These are phyloP conservation scores for Oscarella lobularis DNA, from an alignment of 37 sponge, comb jelly and placozoan species.

Conservation along the genomic window DNA sequence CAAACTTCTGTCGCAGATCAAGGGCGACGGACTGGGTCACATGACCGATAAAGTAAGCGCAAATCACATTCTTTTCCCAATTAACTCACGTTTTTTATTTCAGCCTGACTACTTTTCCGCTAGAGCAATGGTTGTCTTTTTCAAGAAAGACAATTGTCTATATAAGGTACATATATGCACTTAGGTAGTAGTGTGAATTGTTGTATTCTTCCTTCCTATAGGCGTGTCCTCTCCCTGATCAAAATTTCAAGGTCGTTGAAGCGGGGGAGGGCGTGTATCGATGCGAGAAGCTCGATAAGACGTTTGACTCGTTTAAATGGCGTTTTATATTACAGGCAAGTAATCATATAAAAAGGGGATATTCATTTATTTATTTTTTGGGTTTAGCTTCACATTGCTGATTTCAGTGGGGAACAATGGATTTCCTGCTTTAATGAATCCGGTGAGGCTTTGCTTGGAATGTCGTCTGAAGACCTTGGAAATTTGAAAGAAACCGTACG, in stretches of 20 bases:
- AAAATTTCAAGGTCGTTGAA: conserved; percentile 83
- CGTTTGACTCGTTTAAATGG: conserved; percentile 67
- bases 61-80: no score
- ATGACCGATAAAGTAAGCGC: no score
- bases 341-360: background rate
- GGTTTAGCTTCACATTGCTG: conserved; percentile 40
- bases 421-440: conserved; percentile 73
- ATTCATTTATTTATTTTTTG: background rate
- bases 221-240: conserved; percentile 65
- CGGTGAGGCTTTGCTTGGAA: conserved; percentile 41
- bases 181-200: background rate
- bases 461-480: conserved; percentile 50
- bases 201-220: background rate
- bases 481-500: conserved; percentile 43
- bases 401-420: conserved; percentile 55
- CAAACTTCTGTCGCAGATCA: conserved; percentile 31
- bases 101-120: conserved; percentile 20
- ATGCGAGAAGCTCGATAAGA: conserved; percentile 82
- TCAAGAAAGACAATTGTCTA: conserved; percentile 67
- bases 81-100: no score
- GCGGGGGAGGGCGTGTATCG: conserved; percentile 23
- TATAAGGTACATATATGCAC: conserved; percentile 29
- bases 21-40: conserved; percentile 47
- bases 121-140: conserved; percentile 36
- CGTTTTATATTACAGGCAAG: conserved; percentile 62